These are phyloP conservation scores for Nylanderia fulva DNA, from an alignment of 1,140 invertebrate species.

Conservation along the genomic window DNA sequence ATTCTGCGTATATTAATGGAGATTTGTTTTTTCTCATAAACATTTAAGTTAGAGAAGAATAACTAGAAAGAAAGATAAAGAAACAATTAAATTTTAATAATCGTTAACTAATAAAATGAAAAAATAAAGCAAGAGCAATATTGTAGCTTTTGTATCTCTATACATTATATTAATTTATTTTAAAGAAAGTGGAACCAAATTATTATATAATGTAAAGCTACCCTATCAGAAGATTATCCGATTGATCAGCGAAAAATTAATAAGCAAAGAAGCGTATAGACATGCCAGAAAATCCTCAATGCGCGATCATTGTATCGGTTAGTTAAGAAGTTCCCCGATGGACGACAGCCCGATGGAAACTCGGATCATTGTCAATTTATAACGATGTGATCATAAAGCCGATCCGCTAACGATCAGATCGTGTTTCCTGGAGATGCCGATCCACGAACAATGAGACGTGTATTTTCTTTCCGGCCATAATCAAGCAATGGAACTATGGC, in stretches of 20 bases:
- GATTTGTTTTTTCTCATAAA: too few relatives aligned
- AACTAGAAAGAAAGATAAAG: too few relatives aligned
- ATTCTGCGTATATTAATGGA: too few relatives aligned
- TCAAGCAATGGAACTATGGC: slow-evolving; percentile 69
- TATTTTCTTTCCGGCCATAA: slow-evolving; percentile 73
- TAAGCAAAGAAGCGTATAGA: neutral
- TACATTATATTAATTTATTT: neutral
- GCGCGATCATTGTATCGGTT: slow-evolving; percentile 57
- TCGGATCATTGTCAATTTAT: slow-evolving; percentile 72
- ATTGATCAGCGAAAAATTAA: slow-evolving; percentile 21
- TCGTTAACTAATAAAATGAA: neutral
- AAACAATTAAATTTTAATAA: neutral
- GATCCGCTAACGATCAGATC: slow-evolving; percentile 74
- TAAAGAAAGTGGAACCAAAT: neutral
- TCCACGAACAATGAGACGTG: slow-evolving; percentile 72
- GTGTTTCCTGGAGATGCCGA: slow-evolving; percentile 72
- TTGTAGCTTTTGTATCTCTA: too few relatives aligned
- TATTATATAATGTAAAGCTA: neutral
- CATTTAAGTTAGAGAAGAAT: too few relatives aligned
- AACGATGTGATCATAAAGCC: slow-evolving; percentile 75
- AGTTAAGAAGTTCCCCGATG: slow-evolving; percentile 71
- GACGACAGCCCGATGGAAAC: slow-evolving; percentile 67
- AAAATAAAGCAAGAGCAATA: neutral
- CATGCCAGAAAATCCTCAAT: neutral
- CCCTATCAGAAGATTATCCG: neutral